Evolutionary conservation across 2,888 invertebrate genomes (phyloP).

Genomic region (Tyria jacobaeae): DNA sequence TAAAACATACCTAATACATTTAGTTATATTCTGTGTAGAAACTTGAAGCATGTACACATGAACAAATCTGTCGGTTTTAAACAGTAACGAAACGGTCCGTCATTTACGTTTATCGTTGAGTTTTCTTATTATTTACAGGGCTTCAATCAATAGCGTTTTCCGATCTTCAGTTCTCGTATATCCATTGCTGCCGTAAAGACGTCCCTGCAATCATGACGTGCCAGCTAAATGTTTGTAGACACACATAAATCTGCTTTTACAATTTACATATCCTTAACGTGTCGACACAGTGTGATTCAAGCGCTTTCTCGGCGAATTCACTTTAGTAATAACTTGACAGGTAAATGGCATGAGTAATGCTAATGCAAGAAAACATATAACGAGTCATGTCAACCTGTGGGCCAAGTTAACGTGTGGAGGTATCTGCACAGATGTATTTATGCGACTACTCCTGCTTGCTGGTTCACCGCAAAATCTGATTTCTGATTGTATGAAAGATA

Average conservation of each 20-base stretch:
- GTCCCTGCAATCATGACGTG: neutral
- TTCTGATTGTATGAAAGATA: slow-evolving; percentile 52
- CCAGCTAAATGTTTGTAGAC: slow-evolving; percentile 3
- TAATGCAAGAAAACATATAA: slow-evolving; percentile 62
- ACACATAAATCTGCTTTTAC: slow-evolving; percentile 18
- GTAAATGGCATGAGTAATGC: slow-evolving; percentile 51
- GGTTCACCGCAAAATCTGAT: slow-evolving; percentile 47
- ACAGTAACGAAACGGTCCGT: too few species aligned
- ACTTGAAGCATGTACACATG: neutral
- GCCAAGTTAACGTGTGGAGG: slow-evolving; percentile 62
- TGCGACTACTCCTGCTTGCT: slow-evolving; percentile 54
- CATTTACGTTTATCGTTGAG: too few species aligned
- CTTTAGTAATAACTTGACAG: slow-evolving; percentile 49
- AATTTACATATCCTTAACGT: slow-evolving; percentile 26
- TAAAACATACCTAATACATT: slow-evolving; percentile 1
- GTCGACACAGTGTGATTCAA: slow-evolving; percentile 51
- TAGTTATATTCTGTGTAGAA: neutral
- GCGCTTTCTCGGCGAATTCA: slow-evolving; percentile 54
- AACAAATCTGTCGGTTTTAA: neutral
- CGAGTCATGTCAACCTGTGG: slow-evolving; percentile 61
- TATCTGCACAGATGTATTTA: slow-evolving; percentile 63
- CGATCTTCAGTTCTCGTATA: too few species aligned
- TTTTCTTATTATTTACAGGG: too few species aligned
- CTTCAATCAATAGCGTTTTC: too few species aligned
- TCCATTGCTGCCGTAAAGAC: too few species aligned